Base-by-base conservation (phyloP, 2,113 vertebrate species). In the Rhinopomastus cyanomelas region DNA sequence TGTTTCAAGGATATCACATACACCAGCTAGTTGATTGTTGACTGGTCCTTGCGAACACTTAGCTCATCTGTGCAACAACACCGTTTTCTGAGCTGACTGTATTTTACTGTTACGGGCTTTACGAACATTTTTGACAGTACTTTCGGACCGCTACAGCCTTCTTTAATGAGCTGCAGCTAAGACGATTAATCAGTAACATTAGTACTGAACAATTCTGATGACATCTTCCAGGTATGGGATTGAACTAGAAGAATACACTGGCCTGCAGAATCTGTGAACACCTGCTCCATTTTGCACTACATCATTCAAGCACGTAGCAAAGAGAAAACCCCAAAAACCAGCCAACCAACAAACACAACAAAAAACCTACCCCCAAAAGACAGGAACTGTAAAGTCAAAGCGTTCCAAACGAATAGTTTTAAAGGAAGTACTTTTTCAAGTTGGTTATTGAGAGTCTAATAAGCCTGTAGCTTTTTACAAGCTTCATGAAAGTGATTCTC, bases 111-210 rank as follows among this genome's bases (percentile, higher is more conserved):
- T 51, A 44, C 17, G 65, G 53, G 30, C 36, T 87, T 85, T 55
- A 65, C 30, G 55, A 65, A 64, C 22, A 8, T 15, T 42, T 42
- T 15, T 49, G 56, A 42, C 62, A 53, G 37, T 15, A 37, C 30
- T n/a, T 14, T 32, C 49, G 27, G 2, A 3, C 11, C 15, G 30
- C 75, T 60, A 36, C 1, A 64, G 22, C 23, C 1, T 0, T 12
- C 29, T 30, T 46, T 59, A 30, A 66, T 52, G 22, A 80, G 68
- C 34, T 2, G 0, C 7, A 56, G 34, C 39, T 75, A n/a, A 79
- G 5, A 36, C 34, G 46, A 74, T 44, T 39, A 32, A 48, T 49
- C 78, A 82, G 32, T 53, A 46, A 76, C 30, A 32, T 55, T 18
- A 74, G n/a, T 64, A 66, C 17, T 46, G 55, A 77, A 46, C 2